Evolutionary conservation across 2,888 invertebrate species (phyloP).

Genomic region (Oasisia sp.): DNA sequence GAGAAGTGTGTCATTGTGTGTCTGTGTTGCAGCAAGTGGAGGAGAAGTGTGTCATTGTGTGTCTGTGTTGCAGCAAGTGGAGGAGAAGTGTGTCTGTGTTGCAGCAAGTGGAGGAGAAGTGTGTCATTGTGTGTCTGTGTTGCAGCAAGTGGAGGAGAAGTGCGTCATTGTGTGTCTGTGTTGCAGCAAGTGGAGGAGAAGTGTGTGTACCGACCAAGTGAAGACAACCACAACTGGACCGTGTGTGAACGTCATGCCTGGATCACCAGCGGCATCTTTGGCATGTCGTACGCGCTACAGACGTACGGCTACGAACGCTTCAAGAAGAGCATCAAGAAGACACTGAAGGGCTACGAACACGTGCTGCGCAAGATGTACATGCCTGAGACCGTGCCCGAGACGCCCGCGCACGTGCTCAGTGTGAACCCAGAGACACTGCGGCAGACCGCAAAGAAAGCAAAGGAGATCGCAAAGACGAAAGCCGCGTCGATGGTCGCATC

Average conservation of each 20-base stretch:
- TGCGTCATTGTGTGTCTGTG: neutral
- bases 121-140: too few species aligned
- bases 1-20: too few species aligned
- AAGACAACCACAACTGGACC: constrained; percentile 78
- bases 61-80: too few species aligned
- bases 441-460: constrained; percentile 39
- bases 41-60: too few species aligned
- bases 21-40: too few species aligned
- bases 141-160: too few species aligned
- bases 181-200: constrained; percentile 88
- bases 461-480: constrained; percentile 34
- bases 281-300: constrained; percentile 87
- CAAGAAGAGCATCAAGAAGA: constrained; percentile 84
- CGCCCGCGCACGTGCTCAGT: constrained; percentile 18
- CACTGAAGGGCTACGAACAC: constrained; percentile 85
- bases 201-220: constrained; percentile 82
- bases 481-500: constrained; percentile 31
- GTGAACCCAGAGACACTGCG: constrained; percentile 38
- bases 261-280: constrained; percentile 89
- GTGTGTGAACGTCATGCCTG: constrained; percentile 84
- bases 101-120: too few species aligned
- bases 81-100: too few species aligned
- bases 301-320: constrained; percentile 91
- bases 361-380: constrained; percentile 67
- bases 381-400: constrained; percentile 18